A percentile compares a stretch with the other conserved stretches of the same genome.
These are phyloP conservation scores for Pipistrellus nathusii DNA, from an alignment of 2,797 vertebrate genomes.

Conservation along the genomic window DNA sequence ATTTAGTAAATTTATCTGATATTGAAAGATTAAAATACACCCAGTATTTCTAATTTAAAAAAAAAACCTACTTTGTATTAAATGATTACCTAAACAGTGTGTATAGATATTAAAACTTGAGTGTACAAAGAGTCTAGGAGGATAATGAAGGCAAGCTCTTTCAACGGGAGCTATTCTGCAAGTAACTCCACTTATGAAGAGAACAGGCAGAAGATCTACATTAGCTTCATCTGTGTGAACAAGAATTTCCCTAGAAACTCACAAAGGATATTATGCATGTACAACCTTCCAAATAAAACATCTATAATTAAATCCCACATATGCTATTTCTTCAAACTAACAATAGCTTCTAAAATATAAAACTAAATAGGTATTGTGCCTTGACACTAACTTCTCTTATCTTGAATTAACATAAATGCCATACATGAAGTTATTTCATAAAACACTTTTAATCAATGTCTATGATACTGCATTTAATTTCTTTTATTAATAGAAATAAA, in stretches of 20 bases:
- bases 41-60: not conserved
- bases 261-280: not conserved
- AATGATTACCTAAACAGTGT: not conserved
- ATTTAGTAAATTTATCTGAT: slow-evolving; percentile 34
- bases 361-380: not conserved
- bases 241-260: slow-evolving; percentile 24
- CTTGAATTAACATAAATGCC: not conserved
- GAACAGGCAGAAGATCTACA: not conserved
- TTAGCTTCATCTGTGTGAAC: not conserved
- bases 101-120: not conserved
- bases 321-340: slow-evolving; percentile 38
- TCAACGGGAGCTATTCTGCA: not conserved
- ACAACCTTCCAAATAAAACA: not conserved
- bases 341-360: slow-evolving; percentile 40
- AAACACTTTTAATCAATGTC: not conserved
- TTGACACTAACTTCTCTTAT: slow-evolving; percentile 1
- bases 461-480: not conserved
- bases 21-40: not conserved
- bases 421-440: slow-evolving; percentile 31
- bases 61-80: not conserved
- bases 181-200: not conserved
- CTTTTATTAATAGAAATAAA: not conserved
- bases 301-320: not conserved
- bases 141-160: not conserved
- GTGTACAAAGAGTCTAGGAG: not conserved